Percentiles rank a stretch among this genome's conserved stretches.
These are phyloP conservation scores for Tetranychus piercei DNA, from an alignment of 2,888 invertebrate genomes.

Conservation along the genomic window DNA sequence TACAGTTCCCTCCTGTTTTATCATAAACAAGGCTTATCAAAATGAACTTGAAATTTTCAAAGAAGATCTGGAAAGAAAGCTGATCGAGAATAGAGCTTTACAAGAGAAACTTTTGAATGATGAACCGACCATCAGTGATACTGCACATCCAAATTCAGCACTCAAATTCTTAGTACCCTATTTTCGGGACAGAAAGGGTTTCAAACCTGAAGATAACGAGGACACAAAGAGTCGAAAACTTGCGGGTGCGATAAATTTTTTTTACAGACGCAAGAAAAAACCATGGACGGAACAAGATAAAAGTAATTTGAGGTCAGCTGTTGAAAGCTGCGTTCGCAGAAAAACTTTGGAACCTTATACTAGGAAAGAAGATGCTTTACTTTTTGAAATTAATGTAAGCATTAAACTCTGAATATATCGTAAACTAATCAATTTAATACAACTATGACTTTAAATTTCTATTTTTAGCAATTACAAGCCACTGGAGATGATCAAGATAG, in stretches of 20 bases:
- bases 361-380: neutral
- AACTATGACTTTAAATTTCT: neutral
- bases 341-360: neutral
- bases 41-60: constrained; percentile 9
- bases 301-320: neutral
- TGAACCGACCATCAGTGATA: neutral
- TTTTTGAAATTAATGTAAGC: neutral
- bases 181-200: constrained; percentile 45
- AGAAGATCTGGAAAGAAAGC: constrained; percentile 4
- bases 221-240: constrained; percentile 19
- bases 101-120: constrained; percentile 7
- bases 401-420: neutral
- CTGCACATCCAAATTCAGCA: constrained; percentile 17
- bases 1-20: constrained; percentile 9
- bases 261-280: constrained; percentile 4
- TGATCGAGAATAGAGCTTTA: constrained; percentile 9
- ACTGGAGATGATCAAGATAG: neutral
- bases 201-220: constrained; percentile 41
- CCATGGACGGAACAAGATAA: constrained; percentile 17
- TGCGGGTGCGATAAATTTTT: constrained; percentile 18
- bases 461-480: neutral
- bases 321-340: neutral
- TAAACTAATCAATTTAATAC: neutral
- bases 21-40: constrained; percentile 15
- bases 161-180: constrained; percentile 41